Evolutionary conservation across 2,113 vertebrate genomes (phyloP), one percentile per base, ranked within the genome.

Genomic region (Cochlearius cochlearius): DNA sequence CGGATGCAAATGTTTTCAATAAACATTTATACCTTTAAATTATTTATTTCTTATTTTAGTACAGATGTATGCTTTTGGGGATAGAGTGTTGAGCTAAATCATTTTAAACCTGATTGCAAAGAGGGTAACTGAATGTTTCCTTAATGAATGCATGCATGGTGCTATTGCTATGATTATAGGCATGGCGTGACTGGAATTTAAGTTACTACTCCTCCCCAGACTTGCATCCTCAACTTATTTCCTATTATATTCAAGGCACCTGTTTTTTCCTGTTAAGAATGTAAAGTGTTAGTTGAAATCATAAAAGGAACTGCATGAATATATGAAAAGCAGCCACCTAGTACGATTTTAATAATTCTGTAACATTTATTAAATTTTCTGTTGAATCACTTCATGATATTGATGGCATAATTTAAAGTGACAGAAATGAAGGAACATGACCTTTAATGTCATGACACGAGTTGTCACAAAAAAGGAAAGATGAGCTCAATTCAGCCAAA

Each of bases 1-100:
- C 60, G 41, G 81, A 96, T 86, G 91, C 87, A 94, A 97, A 94
- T 96, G 75, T 94, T 97, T 97, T 88, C 96, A 92, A 85, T 90
- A 96, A 96, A 90, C 77, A 62, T 84, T 92, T 82, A 90, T 89
- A 90, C 50, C 62, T 90, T 93, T 58, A 92, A 90, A 89, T 88
- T 86, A 91, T 95, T 89, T 93, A 86, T 94, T 94, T 97, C 91
- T 94, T 96, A 43, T 91, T 93, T 97, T 69, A 73, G 60, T 68
- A 83, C 77, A 77, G 74, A 79, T 52, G 87, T 86, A 79, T 82
- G 53, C 91, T 97, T 94, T 96, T 91, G 85, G 86, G 96, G 81
- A 94, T 79, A 81, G 27, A 68, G 75, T 39, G 21, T 92, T 87
- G 92, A 96, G 94, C 80, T 89, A 96, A 97, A 94, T 97, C 41